Conservation (phyloP, 2,888 invertebrate species). For the Sepiola atlantica region DNA sequence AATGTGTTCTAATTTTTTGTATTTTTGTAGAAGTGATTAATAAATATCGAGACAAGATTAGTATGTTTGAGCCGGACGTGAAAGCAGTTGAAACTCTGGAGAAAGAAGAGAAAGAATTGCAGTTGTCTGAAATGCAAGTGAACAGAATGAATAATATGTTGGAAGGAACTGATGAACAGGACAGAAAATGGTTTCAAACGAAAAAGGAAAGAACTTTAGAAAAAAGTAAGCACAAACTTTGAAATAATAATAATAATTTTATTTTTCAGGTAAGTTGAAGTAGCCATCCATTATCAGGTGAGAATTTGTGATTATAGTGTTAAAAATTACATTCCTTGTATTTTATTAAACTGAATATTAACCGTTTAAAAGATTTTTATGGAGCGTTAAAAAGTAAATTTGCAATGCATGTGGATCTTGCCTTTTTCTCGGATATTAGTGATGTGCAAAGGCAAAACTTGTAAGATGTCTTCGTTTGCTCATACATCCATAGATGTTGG, state of each 20-base stretch:
- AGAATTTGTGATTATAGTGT: too few species aligned
- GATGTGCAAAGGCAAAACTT: too few species aligned
- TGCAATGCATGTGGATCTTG: too few species aligned
- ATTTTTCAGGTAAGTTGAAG: too few species aligned
- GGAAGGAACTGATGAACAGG: constrained; percentile 59
- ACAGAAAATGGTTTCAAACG: constrained; percentile 87
- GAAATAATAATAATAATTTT: background rate
- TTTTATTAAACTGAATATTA: too few species aligned
- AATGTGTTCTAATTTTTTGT: background rate
- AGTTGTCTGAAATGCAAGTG: constrained; percentile 89
- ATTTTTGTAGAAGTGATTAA: constrained; percentile 84
- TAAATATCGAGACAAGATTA: constrained; percentile 86
- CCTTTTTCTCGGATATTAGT: too few species aligned
- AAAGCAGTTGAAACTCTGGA: constrained; percentile 86
- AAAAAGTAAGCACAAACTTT: constrained; percentile 57
- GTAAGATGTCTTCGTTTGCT: too few species aligned
- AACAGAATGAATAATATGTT: constrained; percentile 82
- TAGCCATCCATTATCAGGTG: too few species aligned
- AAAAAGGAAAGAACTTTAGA: constrained; percentile 84
- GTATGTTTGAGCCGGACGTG: constrained; percentile 85
- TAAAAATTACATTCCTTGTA: too few species aligned
- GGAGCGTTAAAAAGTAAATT: too few species aligned
- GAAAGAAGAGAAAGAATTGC: constrained; percentile 85
- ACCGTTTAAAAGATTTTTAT: too few species aligned
- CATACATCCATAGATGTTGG: too few species aligned